Evolutionary conservation across 2,797 vertebrate genomes (phyloP), one percentile per base, ranked within the genome.

Genomic region (Limnodromus scolopaceus): DNA sequence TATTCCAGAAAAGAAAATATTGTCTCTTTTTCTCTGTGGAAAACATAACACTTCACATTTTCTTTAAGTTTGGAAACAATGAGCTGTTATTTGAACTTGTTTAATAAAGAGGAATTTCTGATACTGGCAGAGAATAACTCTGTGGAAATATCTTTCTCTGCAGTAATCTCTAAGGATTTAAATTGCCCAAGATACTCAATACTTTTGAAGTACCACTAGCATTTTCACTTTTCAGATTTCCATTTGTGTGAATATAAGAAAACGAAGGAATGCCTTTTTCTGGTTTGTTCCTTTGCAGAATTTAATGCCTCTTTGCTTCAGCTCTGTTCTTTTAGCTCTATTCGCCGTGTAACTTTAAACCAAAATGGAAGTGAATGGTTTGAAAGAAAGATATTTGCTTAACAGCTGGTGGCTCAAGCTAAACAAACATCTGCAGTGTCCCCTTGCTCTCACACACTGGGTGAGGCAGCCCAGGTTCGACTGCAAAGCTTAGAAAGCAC

Each of bases 71-170:
- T 92, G 92, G 86, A 88, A 94, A 85, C 66, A 84, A 15, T 79
- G 45, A 93, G 41, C 54, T 90, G 41, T 96, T 94, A 88, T 81
- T 93, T 94, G 46, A 94, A 93, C 66, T 84, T 92, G 60, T 84
- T 89, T 95, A 95, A 91, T 87, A 89, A 94, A 86, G 49, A 45
- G 28, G 34, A 88, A 93, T 84, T 97, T 96, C 87, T 93, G 80
- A 91, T 92, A 90, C 24, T 91, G 78, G 34, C 60, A 84, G 49
- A 57, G 49, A 82, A 24, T 88, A 76, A 88, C 23, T 46, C 51
- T 36, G 23, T 94, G 77, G 49, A 95, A 96, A 93, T 92, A 38
- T 22, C 39, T 91, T 88, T 91, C 36, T 79, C n/a, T 89, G 36
- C 15, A 87, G 34, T 91, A 87, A 39, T 83, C 71, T 96, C 53